phyloP scores from a whole-genome alignment of 92 coral and sea anemone species.

The Parazoanthus atlanticus region DNA sequence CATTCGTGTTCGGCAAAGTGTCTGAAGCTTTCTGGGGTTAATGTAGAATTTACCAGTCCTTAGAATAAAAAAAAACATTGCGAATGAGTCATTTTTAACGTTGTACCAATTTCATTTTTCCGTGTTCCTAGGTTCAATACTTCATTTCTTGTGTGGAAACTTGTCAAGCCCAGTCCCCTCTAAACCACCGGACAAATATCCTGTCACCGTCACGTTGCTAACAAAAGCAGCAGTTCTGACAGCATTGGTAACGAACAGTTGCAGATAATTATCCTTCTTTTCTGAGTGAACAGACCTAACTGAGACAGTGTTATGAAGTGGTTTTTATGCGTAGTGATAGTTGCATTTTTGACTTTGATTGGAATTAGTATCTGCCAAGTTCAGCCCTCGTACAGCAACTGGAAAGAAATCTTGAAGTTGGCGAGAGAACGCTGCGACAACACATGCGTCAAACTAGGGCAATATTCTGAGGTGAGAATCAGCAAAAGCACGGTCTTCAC shows the following conservation, averaged over 20 bases:
- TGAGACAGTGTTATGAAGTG: not conserved
- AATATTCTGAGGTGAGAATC: not conserved
- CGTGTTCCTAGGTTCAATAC: too few relatives aligned
- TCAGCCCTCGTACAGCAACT: not conserved
- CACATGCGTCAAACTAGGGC: not conserved
- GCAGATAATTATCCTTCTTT: not conserved
- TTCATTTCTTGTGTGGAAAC: too few relatives aligned
- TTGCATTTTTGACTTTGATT: not conserved
- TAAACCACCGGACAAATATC: not conserved
- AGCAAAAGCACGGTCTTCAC: not conserved
- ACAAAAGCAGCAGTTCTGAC: not conserved
- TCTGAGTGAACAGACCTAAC: not conserved
- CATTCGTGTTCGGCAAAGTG: too few relatives aligned
- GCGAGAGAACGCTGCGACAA: slow-evolving; percentile 5
- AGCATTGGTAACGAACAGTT: not conserved
- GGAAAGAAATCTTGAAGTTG: not conserved
- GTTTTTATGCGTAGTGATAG: not conserved
- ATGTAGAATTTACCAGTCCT: too few relatives aligned
- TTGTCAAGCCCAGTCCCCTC: not conserved
- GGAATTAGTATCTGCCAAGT: not conserved
- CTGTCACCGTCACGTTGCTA: not conserved
- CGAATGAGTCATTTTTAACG: too few relatives aligned
- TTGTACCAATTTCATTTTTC: too few relatives aligned
- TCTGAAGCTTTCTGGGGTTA: too few relatives aligned
- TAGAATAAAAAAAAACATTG: too few relatives aligned